phyloP scores from a whole-genome alignment of 92 coral and sea anemone genomes.

The Hydrozoanthus gracilis region DNA sequence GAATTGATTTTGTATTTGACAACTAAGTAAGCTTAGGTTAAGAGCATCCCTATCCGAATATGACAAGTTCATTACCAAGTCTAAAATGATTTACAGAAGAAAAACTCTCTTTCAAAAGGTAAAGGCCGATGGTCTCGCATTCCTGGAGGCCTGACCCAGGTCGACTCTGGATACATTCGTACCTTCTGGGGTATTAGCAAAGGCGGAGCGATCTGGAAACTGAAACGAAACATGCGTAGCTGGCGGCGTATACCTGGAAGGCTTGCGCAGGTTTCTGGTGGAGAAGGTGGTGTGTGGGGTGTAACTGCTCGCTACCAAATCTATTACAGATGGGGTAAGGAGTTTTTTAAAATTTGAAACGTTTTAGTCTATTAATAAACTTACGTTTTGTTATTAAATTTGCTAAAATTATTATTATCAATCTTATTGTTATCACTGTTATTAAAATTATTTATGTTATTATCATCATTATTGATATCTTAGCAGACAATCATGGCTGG shows the following conservation, averaged over 20 bases:
- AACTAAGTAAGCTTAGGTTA: too few relatives aligned
- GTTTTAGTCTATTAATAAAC: neutral
- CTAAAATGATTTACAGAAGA: too few relatives aligned
- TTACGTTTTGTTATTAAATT: too few relatives aligned
- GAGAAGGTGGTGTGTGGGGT: conserved; percentile 58
- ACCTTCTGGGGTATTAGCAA: conserved; percentile 40
- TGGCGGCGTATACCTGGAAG: conserved; percentile 51
- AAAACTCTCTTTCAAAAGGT: neutral
- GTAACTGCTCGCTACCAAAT: conserved; percentile 1
- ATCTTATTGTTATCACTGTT: too few relatives aligned
- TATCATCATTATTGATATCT: too few relatives aligned
- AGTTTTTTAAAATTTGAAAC: neutral
- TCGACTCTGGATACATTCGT: conserved; percentile 36
- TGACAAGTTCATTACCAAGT: too few relatives aligned
- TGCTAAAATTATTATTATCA: too few relatives aligned
- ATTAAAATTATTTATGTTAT: too few relatives aligned
- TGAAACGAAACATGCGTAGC: conserved; percentile 15
- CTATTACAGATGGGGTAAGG: conserved; percentile 36
- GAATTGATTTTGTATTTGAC: too few relatives aligned
- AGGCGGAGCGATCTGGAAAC: conserved; percentile 26
- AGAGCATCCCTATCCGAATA: too few relatives aligned
- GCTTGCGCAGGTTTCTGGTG: conserved; percentile 43
- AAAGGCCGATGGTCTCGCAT: conserved; percentile 33
- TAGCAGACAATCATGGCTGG: too few relatives aligned
- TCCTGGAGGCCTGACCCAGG: conserved; percentile 42